Evolutionary conservation across 2,797 vertebrate genomes (phyloP).

Genomic region (Allobates femoralis): DNA sequence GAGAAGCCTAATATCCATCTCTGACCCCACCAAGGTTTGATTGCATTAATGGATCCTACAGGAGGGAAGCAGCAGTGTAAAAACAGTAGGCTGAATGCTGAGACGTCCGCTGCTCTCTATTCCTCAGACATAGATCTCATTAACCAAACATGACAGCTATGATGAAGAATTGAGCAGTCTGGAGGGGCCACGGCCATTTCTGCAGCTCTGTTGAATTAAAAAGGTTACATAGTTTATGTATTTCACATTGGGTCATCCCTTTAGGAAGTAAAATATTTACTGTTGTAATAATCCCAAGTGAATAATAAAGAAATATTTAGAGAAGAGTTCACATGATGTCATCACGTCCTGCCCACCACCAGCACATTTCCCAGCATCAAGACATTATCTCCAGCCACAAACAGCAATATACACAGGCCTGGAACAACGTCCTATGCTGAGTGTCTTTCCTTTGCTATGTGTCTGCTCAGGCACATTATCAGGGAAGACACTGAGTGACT

Average conservation of each 20-base stretch:
- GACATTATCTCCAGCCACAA: not conserved
- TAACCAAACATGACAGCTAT: conserved; percentile 56
- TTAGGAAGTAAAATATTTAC: not conserved
- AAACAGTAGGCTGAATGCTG: conserved; percentile 14
- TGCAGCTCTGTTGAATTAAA: conserved; percentile 25
- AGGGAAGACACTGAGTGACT: too few species aligned
- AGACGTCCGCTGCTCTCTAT: conserved; percentile 1
- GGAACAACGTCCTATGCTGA: not conserved
- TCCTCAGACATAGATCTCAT: conserved; percentile 50
- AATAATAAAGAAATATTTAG: conserved; percentile 33
- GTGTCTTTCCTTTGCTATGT: too few species aligned
- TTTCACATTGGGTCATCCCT: conserved; percentile 18
- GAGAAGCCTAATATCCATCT: not conserved
- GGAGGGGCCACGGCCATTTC: conserved; percentile 24
- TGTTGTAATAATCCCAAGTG: conserved; percentile 11
- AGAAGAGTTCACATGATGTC: not conserved
- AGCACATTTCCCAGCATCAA: not conserved
- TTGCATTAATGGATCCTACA: conserved; percentile 38
- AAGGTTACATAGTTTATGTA: conserved; percentile 20
- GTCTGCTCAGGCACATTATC: not conserved
- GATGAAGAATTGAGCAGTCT: conserved; percentile 40
- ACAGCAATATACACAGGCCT: not conserved
- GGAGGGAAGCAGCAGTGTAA: conserved; percentile 13
- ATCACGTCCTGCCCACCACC: not conserved
- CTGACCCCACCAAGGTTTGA: not conserved